Evolutionary conservation across 2,888 invertebrate species (phyloP).

Genomic region (Desoria tigrina): DNA sequence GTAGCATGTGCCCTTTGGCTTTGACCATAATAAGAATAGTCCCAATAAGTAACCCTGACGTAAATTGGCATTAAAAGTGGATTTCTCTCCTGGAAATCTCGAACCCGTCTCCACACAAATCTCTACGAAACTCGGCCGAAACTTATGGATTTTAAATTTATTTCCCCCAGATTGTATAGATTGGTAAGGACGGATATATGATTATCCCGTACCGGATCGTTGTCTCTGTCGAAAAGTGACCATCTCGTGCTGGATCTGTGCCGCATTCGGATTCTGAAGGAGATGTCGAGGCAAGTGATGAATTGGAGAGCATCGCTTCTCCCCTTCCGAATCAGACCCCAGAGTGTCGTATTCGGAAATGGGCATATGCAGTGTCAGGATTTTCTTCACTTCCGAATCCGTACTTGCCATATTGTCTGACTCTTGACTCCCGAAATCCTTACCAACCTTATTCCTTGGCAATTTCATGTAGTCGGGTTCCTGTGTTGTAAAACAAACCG

Average conservation of each 20-base stretch:
- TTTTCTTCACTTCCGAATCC: conserved; percentile 91
- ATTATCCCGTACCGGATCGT: conserved; percentile 38
- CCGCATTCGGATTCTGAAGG: conserved; percentile 19
- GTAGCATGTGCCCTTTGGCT: too few relatives aligned
- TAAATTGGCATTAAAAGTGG: too few relatives aligned
- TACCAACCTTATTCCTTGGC: conserved; percentile 27
- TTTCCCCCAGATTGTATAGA: too few relatives aligned
- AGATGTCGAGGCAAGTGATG: conserved; percentile 25
- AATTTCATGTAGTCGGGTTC: conserved; percentile 48
- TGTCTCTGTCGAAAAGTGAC: conserved; percentile 52
- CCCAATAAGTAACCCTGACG: too few relatives aligned
- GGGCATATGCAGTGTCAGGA: conserved; percentile 86
- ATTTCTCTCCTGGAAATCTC: too few relatives aligned
- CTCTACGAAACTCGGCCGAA: too few relatives aligned
- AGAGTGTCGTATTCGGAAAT: conserved; percentile 75
- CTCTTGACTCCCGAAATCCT: conserved; percentile 58
- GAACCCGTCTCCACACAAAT: too few relatives aligned
- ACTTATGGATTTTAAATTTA: too few relatives aligned
- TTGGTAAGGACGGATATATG: too few relatives aligned
- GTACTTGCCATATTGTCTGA: conserved; percentile 10
- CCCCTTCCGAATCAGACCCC: conserved; percentile 6
- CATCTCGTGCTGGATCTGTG: conserved; percentile 50
- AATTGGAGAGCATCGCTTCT: not conserved
- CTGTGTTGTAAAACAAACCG: conserved; percentile 29
- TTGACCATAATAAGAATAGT: too few relatives aligned